phyloP scores from a whole-genome alignment of 2,113 vertebrate genomes.

The Bostrychus sinensis region DNA sequence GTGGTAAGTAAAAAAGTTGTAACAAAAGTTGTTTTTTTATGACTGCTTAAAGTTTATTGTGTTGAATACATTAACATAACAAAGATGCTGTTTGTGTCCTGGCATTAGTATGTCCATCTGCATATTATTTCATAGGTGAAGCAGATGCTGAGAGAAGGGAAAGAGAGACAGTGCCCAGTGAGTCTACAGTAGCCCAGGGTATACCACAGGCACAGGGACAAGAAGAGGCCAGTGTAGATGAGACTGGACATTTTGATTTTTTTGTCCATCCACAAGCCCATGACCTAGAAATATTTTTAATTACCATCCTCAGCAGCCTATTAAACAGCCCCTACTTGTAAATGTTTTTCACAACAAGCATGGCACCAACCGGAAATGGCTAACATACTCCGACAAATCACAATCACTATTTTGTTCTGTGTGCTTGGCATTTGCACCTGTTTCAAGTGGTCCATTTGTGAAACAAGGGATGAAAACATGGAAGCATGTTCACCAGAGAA shows the following conservation, averaged over 20 bases:
- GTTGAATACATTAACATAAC: neutral
- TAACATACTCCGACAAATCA: neutral
- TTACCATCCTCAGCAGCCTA: neutral
- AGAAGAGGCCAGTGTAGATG: neutral
- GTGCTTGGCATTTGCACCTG: neutral
- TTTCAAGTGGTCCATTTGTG: neutral
- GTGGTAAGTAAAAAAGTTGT: neutral
- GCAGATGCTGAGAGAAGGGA: neutral
- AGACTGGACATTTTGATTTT: neutral
- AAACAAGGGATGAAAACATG: neutral
- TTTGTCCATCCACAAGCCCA: neutral
- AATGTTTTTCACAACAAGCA: neutral
- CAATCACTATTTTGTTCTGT: neutral
- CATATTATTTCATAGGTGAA: conserved; percentile 1
- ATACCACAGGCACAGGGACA: neutral
- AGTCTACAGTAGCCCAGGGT: neutral
- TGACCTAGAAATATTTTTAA: neutral
- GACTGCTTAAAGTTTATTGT: neutral
- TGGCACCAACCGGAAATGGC: neutral
- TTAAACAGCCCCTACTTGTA: neutral
- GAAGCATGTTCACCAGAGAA: neutral
- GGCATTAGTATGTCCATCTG: neutral
- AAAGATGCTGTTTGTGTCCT: neutral
- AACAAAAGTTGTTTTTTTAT: neutral
- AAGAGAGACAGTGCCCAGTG: neutral